Evolutionary conservation across 1,140 invertebrate genomes (phyloP).

Genomic region (Cephus cinctus): DNA sequence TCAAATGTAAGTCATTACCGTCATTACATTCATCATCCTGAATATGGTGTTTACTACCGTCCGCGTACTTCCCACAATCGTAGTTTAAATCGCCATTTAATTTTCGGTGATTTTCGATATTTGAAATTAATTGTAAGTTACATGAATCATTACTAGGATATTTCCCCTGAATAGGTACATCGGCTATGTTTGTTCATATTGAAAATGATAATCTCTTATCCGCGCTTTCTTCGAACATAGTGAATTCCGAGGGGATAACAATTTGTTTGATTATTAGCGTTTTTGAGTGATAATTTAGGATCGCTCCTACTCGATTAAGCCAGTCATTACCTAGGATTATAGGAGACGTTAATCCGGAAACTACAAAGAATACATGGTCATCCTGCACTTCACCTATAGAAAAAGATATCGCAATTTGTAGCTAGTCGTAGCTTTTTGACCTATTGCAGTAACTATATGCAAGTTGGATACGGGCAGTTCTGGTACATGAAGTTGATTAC

Average conservation of each 20-base stretch:
- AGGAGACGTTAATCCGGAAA: constrained; percentile 10
- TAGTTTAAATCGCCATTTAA: not conserved
- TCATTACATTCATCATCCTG: not conserved
- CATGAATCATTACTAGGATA: no score
- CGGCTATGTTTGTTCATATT: no score
- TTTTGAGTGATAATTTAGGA: not conserved
- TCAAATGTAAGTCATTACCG: not conserved
- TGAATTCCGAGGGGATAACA: no score
- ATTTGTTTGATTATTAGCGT: no score
- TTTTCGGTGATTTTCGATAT: no score
- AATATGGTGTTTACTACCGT: not conserved
- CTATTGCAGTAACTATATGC: constrained; percentile 17
- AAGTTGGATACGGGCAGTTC: constrained; percentile 25
- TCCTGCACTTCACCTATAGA: not conserved
- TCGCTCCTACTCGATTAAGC: not conserved
- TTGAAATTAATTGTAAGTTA: no score
- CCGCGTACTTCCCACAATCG: not conserved
- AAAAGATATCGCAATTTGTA: constrained; percentile 12
- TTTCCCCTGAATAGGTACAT: no score
- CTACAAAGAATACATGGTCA: constrained; percentile 7
- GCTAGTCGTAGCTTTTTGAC: constrained; percentile 12
- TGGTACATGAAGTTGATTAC: constrained; percentile 6
- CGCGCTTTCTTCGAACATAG: no score
- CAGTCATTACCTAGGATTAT: constrained; percentile 19
- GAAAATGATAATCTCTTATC: no score